phyloP scores from a whole-genome alignment of 2,113 vertebrate genomes.

The Rynchops niger region DNA sequence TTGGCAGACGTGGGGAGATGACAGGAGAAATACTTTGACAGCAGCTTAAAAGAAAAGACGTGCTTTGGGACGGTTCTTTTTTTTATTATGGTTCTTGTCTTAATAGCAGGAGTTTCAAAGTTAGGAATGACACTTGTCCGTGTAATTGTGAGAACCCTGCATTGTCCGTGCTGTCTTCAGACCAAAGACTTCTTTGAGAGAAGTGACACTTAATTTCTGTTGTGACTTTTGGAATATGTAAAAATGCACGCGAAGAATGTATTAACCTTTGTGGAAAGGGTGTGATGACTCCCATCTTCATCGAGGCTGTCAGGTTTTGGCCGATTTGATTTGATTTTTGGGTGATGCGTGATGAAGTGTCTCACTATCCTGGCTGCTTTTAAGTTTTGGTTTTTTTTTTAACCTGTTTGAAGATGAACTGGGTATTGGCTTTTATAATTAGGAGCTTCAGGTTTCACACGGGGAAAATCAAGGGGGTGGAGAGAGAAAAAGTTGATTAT shows the following conservation, averaged over 20 bases:
- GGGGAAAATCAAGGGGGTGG: not conserved
- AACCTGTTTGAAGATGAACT: not conserved
- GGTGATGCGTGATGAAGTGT: not conserved
- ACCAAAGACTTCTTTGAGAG: not conserved
- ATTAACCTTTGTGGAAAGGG: not conserved
- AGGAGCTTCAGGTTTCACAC: not conserved
- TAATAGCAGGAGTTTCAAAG: not conserved
- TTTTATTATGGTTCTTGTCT: not conserved
- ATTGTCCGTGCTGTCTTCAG: not conserved
- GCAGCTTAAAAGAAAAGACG: not conserved
- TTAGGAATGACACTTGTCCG: not conserved
- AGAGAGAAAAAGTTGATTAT: not conserved
- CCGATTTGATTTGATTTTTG: not conserved
- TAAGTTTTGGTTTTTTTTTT: not conserved
- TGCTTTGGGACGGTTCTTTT: not conserved
- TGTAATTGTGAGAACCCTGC: not conserved
- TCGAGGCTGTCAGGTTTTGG: not conserved
- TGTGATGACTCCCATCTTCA: not conserved
- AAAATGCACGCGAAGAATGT: not conserved
- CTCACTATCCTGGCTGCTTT: not conserved
- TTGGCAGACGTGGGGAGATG: not conserved
- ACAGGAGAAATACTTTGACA: not conserved
- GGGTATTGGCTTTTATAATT: not conserved
- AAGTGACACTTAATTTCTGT: not conserved
- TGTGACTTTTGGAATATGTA: not conserved